These are phyloP conservation scores for Salvelinus namaycush DNA, from an alignment of 2,113 vertebrate species.

Conservation along the genomic window DNA sequence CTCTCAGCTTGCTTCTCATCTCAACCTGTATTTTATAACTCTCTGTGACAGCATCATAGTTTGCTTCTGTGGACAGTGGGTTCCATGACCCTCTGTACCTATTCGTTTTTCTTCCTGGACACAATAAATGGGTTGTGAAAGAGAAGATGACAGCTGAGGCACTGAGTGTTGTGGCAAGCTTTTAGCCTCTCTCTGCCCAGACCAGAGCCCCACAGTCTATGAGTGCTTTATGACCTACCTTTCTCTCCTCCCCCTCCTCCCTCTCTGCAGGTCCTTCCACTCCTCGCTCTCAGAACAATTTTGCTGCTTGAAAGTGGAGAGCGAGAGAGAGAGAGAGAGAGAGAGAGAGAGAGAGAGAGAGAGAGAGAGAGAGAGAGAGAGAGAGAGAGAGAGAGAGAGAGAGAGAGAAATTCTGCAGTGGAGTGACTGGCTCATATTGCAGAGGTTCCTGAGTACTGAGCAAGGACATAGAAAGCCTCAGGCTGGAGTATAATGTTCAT, in stretches of 20 bases:
- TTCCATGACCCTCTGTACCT: background rate
- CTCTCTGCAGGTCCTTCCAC: background rate
- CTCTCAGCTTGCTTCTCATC: background rate
- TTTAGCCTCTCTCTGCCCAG: background rate
- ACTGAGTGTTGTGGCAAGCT: background rate
- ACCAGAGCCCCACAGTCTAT: background rate
- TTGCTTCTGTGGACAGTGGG: background rate
- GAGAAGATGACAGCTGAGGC: background rate
- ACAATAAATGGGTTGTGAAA: background rate
- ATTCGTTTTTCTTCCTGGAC: background rate
- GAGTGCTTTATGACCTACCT: background rate
- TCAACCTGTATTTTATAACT: background rate
- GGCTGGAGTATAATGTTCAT: background rate
- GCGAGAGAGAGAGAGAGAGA: background rate
- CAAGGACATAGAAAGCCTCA: background rate
- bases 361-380: no score
- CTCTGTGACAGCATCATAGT: background rate
- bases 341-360: no score
- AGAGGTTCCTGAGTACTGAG: background rate
- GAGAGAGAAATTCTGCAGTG: background rate
- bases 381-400: background rate
- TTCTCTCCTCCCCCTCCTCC: background rate
- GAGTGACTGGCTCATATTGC: conserved; percentile 4
- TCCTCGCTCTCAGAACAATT: background rate
- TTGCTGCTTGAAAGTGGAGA: background rate